These are phyloP conservation scores for Volucella inflata DNA, from an alignment of 2,888 invertebrate genomes.

Conservation along the genomic window DNA sequence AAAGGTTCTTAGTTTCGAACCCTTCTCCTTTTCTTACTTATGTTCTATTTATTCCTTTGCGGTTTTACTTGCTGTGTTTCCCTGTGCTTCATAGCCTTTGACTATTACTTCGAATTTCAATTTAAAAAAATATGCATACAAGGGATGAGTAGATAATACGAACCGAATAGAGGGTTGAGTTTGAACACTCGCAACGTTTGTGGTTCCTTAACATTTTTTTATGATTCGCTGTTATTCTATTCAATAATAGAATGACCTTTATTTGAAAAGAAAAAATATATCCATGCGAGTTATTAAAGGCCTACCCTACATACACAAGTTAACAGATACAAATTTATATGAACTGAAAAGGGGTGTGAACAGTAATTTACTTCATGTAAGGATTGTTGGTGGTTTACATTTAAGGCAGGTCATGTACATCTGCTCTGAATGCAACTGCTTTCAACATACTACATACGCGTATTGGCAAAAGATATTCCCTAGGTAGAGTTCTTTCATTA, in stretches of 20 bases:
- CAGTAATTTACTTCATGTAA: conserved; percentile 57
- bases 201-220: conserved; percentile 39
- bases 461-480: conserved; percentile 47
- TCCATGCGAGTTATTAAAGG: not conserved
- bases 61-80: conserved; percentile 28
- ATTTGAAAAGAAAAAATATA: conserved; percentile 36
- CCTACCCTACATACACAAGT: not conserved
- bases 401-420: conserved; percentile 62
- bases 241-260: conserved; percentile 54
- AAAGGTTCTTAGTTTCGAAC: conserved; percentile 55
- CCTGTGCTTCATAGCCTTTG: conserved; percentile 36
- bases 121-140: not conserved
- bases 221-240: conserved; percentile 27
- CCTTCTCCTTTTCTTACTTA: conserved; percentile 8
- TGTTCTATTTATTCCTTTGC: conserved; percentile 18
- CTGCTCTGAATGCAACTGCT: conserved; percentile 38
- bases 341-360: conserved; percentile 45
- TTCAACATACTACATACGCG: conserved; percentile 6
- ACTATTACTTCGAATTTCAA: conserved; percentile 42
- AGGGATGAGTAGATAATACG: not conserved
- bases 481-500: conserved; percentile 56
- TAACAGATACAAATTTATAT: conserved; percentile 4
- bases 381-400: conserved; percentile 8
- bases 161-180: not conserved
- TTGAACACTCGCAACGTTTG: not conserved